phyloP scores from a whole-genome alignment of 2,113 vertebrate genomes.

The Scolopax mira region DNA sequence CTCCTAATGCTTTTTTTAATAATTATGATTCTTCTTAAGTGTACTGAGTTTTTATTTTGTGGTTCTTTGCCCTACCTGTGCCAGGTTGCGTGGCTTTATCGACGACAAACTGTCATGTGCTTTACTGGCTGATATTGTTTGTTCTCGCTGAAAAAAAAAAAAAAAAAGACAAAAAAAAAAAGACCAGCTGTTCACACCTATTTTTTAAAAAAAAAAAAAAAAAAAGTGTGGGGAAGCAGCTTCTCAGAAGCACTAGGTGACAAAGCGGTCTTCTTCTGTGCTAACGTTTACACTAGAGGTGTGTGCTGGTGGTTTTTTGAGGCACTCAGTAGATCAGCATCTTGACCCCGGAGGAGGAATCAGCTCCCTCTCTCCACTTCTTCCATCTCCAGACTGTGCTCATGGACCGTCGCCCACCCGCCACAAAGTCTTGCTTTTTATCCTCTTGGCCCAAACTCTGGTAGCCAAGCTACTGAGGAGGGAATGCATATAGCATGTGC shows the following conservation, averaged over 20 bases:
- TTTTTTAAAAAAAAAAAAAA: neutral
- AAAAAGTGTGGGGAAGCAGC: constrained; percentile 43
- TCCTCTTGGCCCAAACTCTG: constrained; percentile 47
- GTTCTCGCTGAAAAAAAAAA: constrained; percentile 58
- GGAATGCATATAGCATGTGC: constrained; percentile 72
- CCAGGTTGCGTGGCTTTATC: constrained; percentile 65
- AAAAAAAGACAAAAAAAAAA: neutral
- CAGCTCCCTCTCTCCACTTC: constrained; percentile 53
- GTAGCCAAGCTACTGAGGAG: constrained; percentile 61
- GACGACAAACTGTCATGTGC: constrained; percentile 45
- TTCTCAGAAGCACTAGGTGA: constrained; percentile 53
- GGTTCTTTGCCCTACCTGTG: constrained; percentile 49
- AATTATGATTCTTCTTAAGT: constrained; percentile 45
- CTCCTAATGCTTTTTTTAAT: constrained; percentile 53
- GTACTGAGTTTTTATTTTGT: constrained; percentile 69
- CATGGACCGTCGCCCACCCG: constrained; percentile 24
- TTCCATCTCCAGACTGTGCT: constrained; percentile 46
- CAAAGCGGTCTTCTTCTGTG: constrained; percentile 39
- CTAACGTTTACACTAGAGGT: constrained; percentile 74
- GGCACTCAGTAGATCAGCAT: constrained; percentile 58
- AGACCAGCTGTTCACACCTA: constrained; percentile 58
- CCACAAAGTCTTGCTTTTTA: constrained; percentile 46
- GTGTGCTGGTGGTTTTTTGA: constrained; percentile 42
- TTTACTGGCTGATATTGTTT: constrained; percentile 64
- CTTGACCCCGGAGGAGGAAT: constrained; percentile 60